Evolutionary conservation across 2,888 invertebrate genomes (phyloP), one percentile per base, ranked within the genome.

Genomic region (Pocota personata): DNA sequence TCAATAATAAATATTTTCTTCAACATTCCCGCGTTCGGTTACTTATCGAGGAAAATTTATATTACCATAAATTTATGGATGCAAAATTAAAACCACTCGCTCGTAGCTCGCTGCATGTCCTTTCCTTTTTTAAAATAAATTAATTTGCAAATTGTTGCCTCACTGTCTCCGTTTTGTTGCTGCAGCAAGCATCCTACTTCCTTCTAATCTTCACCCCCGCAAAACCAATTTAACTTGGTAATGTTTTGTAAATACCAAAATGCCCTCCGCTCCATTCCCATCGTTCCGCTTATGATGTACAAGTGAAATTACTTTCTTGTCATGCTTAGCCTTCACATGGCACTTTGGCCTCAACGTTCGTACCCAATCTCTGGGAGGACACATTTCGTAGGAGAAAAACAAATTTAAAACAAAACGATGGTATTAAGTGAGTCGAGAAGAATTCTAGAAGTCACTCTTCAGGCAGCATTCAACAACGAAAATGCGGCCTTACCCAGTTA

Each of bases 211-310:
- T 35, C 60, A 5, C 40, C 24, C 12, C 21, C 32, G 21, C 32
- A n/a, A 30, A 19, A 52, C 27, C 55, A 62, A 71, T 69, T 57
- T 48, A 37, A 71, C 48, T 76, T 67, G 21, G 7, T 76, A 71
- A 82, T 76, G 69, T 82, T 76, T 69, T 71, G 32, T 50, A 64
- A 82, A 71, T 82, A 71, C 82, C 76, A 43, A 52, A 73, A 58
- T 46, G 60, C 37, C 46, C 30, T 19, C 8, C 14, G 12, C 14
- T 27, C 16, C 27, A 21, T 64, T 50, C 40, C 30, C 24, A 14
- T 7, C 46, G 16, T 48, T 19, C 32, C n/a, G 12, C 46, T 24
- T 21, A 57, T 64, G 35, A 32, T 37, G 48, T 57, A 64, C 55
- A 82, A 72, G 43, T 66, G 71, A 66, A 72, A 77, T 77, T 82